Conservation (phyloP, 2,797 vertebrate genomes). For the Paramormyrops hopkinsi region DNA sequence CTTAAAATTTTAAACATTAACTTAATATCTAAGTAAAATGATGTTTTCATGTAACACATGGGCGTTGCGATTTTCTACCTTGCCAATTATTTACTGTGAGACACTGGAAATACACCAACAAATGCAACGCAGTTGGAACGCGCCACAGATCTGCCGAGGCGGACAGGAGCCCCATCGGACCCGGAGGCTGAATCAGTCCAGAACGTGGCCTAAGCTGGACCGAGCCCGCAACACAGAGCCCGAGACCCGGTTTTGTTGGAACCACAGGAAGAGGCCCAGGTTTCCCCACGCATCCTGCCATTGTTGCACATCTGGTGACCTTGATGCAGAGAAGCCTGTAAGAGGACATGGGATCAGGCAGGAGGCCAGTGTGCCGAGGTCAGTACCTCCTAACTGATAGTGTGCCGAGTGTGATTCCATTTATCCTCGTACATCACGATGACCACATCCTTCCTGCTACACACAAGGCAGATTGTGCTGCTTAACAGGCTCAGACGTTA, state of each 20-base stretch:
- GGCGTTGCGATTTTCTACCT: neutral
- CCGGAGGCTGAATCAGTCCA: neutral
- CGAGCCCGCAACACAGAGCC: neutral
- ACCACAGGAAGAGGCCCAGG: constrained; percentile 9
- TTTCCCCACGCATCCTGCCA: neutral
- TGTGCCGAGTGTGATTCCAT: neutral
- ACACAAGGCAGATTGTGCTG: neutral
- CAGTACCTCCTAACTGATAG: neutral
- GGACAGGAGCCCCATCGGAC: neutral
- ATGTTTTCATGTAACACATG: neutral
- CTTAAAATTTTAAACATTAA: neutral
- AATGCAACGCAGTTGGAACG: neutral
- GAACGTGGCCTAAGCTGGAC: neutral
- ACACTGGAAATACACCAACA: neutral
- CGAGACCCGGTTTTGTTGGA: neutral
- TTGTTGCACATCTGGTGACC: neutral
- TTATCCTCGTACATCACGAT: neutral
- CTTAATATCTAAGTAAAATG: neutral
- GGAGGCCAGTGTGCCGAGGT: neutral
- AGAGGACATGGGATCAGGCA: neutral
- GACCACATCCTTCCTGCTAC: neutral
- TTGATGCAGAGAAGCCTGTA: neutral
- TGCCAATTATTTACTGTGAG: neutral
- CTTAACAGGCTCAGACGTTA: neutral
- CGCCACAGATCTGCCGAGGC: neutral